A percentile compares a stretch with the other conserved stretches of the same genome.
phyloP scores from a whole-genome alignment of 1,140 invertebrate genomes.

The Drosophila melanogaster region DNA sequence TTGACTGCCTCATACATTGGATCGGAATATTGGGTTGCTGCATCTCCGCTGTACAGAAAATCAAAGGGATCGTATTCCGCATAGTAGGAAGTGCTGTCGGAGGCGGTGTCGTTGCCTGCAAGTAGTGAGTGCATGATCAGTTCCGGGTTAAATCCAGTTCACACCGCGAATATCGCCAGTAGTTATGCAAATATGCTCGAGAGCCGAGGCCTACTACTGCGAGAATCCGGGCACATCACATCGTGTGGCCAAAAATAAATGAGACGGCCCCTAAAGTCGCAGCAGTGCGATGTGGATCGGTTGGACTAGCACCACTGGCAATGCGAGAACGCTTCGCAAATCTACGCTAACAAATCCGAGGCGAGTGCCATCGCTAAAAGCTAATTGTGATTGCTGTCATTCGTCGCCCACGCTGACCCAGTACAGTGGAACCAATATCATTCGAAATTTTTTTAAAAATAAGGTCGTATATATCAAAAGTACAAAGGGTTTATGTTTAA shows the following conservation, averaged over 20 bases:
- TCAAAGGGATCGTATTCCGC: slow-evolving; percentile 94
- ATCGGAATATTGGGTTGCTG: slow-evolving; percentile 90
- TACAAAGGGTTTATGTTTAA: no score
- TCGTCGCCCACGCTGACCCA: slow-evolving; percentile 39
- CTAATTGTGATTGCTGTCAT: slow-evolving; percentile 56
- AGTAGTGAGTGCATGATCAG: slow-evolving; percentile 79
- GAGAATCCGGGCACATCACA: slow-evolving; percentile 41
- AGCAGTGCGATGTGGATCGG: slow-evolving; percentile 3
- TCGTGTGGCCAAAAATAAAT: slow-evolving; percentile 72
- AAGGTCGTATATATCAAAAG: no score
- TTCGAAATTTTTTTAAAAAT: not conserved
- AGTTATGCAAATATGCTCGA: slow-evolving; percentile 67
- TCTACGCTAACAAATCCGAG: slow-evolving; percentile 66
- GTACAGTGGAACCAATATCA: slow-evolving; percentile 15
- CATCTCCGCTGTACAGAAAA: slow-evolving; percentile 89
- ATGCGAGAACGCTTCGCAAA: slow-evolving; percentile 62
- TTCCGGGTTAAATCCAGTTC: slow-evolving; percentile 29
- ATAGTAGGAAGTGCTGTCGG: slow-evolving; percentile 88
- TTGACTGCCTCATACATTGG: slow-evolving; percentile 91
- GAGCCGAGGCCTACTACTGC: slow-evolving; percentile 33
- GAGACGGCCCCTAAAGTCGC: slow-evolving; percentile 32
- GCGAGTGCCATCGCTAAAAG: slow-evolving; percentile 25
- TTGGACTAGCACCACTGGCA: slow-evolving; percentile 11
- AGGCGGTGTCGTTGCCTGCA: slow-evolving; percentile 79
- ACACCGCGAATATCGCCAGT: slow-evolving; percentile 38